These are phyloP conservation scores for Ametastegia equiseti DNA, from an alignment of 2,888 invertebrate genomes.

Conservation along the genomic window DNA sequence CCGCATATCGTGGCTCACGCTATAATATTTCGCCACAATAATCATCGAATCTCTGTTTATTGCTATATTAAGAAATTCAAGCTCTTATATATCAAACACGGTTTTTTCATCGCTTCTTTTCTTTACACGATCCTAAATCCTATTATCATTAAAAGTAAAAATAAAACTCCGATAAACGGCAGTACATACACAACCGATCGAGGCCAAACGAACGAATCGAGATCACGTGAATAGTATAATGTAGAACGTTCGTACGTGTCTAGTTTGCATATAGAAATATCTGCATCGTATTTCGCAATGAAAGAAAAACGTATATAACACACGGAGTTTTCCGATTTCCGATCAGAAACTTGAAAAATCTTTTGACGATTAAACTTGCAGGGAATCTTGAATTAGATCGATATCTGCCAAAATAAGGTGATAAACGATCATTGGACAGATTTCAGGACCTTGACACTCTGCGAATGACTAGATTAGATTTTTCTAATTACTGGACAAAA, in stretches of 20 bases:
- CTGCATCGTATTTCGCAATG: background rate
- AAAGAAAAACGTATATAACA: background rate
- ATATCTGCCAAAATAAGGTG: background rate
- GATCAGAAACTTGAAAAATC: background rate
- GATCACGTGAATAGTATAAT: background rate
- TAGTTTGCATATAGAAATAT: background rate
- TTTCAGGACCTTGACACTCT: background rate
- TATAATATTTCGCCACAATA: background rate
- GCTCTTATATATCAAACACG: too few species aligned
- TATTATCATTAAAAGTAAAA: background rate
- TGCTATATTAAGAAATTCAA: background rate
- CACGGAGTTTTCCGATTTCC: background rate
- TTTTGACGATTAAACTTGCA: slow-evolving; percentile 2
- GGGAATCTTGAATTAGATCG: background rate
- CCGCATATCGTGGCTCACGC: background rate
- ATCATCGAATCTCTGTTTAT: background rate
- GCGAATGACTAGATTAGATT: background rate
- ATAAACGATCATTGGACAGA: background rate
- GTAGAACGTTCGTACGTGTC: too few species aligned
- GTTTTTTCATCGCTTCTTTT: too few species aligned
- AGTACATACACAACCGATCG: background rate
- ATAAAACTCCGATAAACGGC: background rate
- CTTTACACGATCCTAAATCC: too few species aligned
- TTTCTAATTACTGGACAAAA: background rate
- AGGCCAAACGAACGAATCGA: background rate